Percentiles rank a stretch among this genome's conserved stretches.
phyloP scores from a whole-genome alignment of 1,140 invertebrate species.

The Drosophila fuyamai region DNA sequence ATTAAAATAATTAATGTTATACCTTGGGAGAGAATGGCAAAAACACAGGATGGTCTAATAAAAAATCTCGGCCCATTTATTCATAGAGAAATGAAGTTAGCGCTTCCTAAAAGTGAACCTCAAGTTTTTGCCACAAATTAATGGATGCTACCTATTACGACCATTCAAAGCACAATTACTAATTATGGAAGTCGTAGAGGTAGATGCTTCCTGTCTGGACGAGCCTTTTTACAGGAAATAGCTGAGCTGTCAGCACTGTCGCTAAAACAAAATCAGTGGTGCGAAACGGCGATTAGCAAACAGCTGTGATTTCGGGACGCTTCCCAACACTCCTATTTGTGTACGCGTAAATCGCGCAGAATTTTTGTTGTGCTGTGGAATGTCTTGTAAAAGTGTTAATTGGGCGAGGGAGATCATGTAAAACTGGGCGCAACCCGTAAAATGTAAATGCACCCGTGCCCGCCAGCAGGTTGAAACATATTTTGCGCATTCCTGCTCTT shows the following conservation, averaged over 20 bases:
- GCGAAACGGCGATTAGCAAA: constrained; percentile 25
- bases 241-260: not conserved
- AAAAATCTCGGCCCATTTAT: too few species aligned
- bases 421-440: constrained; percentile 42
- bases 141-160: too few species aligned
- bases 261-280: constrained; percentile 33
- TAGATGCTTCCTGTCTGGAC: too few species aligned
- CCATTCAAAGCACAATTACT: too few species aligned
- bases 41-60: too few species aligned
- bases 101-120: too few species aligned
- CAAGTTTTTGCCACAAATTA: too few species aligned
- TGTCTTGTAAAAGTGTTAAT: constrained; percentile 63
- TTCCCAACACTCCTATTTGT: constrained; percentile 66
- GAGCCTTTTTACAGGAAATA: not conserved
- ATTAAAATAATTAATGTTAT: too few species aligned
- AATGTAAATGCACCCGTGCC: constrained; percentile 49
- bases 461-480: not conserved
- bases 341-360: constrained; percentile 72
- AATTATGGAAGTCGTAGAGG: too few species aligned
- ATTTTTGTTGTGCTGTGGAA: constrained; percentile 57
- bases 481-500: not conserved
- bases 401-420: constrained; percentile 53
- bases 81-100: too few species aligned
- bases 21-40: too few species aligned
- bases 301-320: constrained; percentile 51